Percentiles rank a stretch among this genome's conserved stretches.
Conservation (phyloP, 2,113 vertebrate species). For the Crotalus tigris region DNA sequence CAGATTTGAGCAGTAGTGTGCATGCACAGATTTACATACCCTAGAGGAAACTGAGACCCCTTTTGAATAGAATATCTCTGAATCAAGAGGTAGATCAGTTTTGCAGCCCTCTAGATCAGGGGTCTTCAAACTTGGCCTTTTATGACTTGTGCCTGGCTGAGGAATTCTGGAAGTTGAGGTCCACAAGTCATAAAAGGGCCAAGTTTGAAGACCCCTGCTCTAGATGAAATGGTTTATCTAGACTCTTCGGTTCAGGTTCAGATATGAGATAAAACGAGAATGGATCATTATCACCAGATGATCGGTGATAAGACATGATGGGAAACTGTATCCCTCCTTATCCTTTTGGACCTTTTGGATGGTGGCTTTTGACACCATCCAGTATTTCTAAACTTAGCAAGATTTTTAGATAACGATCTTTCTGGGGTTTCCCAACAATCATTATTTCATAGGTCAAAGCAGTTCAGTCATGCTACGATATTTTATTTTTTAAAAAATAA, state of each 20-base stretch:
- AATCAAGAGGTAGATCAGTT: background rate
- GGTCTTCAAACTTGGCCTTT: no score
- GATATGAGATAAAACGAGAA: background rate
- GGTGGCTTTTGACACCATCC: slow-evolving; percentile 17
- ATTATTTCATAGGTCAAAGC: slow-evolving; percentile 9
- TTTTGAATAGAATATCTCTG: background rate
- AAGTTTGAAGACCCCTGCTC: no score
- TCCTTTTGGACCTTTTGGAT: background rate
- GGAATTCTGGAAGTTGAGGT: no score
- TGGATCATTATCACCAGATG: background rate
- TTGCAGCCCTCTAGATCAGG: background rate
- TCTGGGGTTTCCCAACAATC: slow-evolving; percentile 8
- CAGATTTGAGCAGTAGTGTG: background rate
- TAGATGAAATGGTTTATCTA: background rate
- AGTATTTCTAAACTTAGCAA: background rate
- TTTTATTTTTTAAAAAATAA: background rate
- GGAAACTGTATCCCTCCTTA: background rate
- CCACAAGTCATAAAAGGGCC: no score
- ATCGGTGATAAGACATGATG: background rate
- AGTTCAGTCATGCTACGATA: background rate
- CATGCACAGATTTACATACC: background rate
- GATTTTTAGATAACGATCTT: slow-evolving; percentile 25
- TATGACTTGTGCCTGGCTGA: no score
- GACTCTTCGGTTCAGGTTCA: background rate
- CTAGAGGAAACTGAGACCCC: background rate